Evolutionary conservation across 1,140 invertebrate genomes (phyloP).

Genomic region (Pteromalus puparum): DNA sequence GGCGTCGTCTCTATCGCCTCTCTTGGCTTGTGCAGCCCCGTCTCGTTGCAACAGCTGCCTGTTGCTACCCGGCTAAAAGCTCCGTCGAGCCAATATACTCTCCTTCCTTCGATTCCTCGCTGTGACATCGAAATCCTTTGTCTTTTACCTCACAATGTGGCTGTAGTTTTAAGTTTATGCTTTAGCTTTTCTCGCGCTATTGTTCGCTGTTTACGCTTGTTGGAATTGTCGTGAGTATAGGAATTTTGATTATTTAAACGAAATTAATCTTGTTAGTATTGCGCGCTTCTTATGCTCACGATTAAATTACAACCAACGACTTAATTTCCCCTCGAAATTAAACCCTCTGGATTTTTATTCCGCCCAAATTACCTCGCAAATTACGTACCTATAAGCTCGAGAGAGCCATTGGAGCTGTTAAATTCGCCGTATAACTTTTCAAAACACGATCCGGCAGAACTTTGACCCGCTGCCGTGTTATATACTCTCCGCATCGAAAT

Average conservation of each 20-base stretch:
- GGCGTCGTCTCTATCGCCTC: constrained; percentile 64
- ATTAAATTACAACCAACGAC: too few relatives aligned
- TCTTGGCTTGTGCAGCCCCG: constrained; percentile 53
- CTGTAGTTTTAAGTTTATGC: background rate
- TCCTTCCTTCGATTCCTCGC: constrained; percentile 30
- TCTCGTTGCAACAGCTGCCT: constrained; percentile 70
- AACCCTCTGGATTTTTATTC: too few relatives aligned
- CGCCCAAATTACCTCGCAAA: too few relatives aligned
- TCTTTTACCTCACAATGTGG: background rate
- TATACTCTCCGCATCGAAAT: constrained; percentile 55
- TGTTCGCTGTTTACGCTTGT: too few relatives aligned
- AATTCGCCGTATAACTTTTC: background rate
- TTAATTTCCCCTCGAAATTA: too few relatives aligned
- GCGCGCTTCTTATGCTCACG: too few relatives aligned
- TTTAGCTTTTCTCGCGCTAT: background rate
- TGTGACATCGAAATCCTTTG: background rate
- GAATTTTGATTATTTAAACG: too few relatives aligned
- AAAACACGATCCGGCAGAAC: background rate
- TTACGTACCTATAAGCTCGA: too few relatives aligned
- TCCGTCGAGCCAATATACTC: constrained; percentile 59
- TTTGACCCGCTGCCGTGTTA: background rate
- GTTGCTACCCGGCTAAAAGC: constrained; percentile 70
- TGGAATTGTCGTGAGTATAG: too few relatives aligned
- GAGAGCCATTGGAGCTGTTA: background rate
- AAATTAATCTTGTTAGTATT: too few relatives aligned